phyloP scores from a whole-genome alignment of 2,797 vertebrate species.

The Phalanger gymnotis region DNA sequence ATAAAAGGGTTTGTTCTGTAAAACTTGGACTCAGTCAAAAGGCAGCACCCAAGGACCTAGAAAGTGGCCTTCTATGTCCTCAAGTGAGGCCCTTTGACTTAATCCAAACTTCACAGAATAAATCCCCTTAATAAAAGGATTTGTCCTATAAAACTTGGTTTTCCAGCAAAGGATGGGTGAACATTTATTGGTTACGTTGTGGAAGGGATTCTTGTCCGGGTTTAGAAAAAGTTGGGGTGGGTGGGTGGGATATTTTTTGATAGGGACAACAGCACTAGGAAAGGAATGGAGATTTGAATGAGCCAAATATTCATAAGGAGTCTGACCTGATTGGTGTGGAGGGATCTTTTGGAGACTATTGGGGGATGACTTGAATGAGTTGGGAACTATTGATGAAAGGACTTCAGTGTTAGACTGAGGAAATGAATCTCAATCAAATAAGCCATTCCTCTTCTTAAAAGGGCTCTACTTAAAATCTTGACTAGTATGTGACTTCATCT shows the following conservation, averaged over 20 bases:
- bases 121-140: no score
- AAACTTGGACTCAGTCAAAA: no score
- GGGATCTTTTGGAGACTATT: no score
- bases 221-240: neutral
- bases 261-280: neutral
- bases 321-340: neutral
- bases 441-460: neutral
- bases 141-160: no score
- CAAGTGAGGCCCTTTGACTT: no score
- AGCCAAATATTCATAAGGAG: no score
- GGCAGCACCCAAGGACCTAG: no score
- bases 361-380: neutral
- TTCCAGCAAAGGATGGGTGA: neutral
- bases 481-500: neutral
- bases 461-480: neutral
- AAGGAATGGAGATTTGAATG: neutral
- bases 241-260: neutral
- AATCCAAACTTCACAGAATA: no score
- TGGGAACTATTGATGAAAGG: neutral
- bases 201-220: neutral
- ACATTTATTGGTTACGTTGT: neutral
- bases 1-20: no score
- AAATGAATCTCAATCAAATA: neutral
- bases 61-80: no score
- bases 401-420: neutral